Evolutionary conservation across 2,797 vertebrate genomes (phyloP).

Genomic region (Salarias fasciatus): DNA sequence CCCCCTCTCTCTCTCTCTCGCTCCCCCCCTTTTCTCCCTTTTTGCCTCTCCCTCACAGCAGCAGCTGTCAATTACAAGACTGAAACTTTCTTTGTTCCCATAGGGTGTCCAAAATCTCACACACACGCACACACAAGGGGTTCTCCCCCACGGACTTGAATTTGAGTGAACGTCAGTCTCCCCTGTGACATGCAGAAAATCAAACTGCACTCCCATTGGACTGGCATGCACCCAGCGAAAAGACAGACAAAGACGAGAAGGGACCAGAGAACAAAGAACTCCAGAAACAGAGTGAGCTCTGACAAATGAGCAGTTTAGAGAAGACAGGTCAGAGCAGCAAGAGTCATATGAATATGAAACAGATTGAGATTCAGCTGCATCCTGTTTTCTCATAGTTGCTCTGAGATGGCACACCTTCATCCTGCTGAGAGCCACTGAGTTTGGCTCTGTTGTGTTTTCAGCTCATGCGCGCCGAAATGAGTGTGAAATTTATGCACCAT

Average conservation of each 20-base stretch:
- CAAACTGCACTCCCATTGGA: slow-evolving; percentile 58
- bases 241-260: slow-evolving; percentile 30
- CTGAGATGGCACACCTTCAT: slow-evolving; percentile 1
- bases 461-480: not conserved
- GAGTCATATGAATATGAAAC: slow-evolving; percentile 34
- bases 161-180: slow-evolving; percentile 69
- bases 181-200: slow-evolving; percentile 66
- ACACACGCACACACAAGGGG: slow-evolving; percentile 27
- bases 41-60: slow-evolving; percentile 54
- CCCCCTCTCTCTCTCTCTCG: slow-evolving; percentile 35
- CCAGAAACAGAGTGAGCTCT: slow-evolving; percentile 33
- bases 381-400: too few relatives aligned
- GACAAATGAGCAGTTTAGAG: slow-evolving; percentile 39
- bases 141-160: slow-evolving; percentile 65
- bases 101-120: slow-evolving; percentile 34
- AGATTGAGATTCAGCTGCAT: slow-evolving; percentile 5
- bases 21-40: slow-evolving; percentile 17
- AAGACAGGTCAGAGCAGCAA: slow-evolving; percentile 29
- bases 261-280: slow-evolving; percentile 42
- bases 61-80: slow-evolving; percentile 76
- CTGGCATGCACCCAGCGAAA: slow-evolving; percentile 60
- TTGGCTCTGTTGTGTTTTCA: not conserved
- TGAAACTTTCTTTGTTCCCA: slow-evolving; percentile 73
- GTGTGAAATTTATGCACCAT: not conserved
- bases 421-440: not conserved